Evolutionary conservation across 2,888 invertebrate genomes (phyloP), one percentile per base, ranked within the genome.

Genomic region (Diaperis boleti): DNA sequence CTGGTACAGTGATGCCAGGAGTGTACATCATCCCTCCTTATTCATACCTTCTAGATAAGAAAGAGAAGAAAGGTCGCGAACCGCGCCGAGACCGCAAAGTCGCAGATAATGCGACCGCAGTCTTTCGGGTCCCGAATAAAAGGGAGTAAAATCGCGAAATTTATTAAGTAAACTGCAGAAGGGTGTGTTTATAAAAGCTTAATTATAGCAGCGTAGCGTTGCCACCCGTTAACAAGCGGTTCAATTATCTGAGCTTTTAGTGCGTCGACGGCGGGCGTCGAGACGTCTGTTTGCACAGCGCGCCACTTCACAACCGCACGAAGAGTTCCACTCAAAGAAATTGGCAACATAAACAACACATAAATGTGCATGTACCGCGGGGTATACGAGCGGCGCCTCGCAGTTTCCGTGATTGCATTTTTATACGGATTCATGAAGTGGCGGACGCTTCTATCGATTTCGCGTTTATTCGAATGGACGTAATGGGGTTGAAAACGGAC

Each of bases 201-300:
- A 70, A 70, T 70, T 70, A 69, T 68, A 59, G 65, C 62, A 59
- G 67, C 60, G 56, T 55, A 65, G 62, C 65, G 65, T 67, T 61
- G 65, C 65, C 69, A 59, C 64, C 63, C 64, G 65, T 68, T 68
- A 69, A 68, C 70, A 66, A 70, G 72, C 67, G 67, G 69, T 72
- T 70, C 70, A 72, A 70, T 72, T 71, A 71, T 68, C 68, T 66
- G 47, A 67, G 70, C 68, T 67, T 69, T 66, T 69, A 66, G 67
- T 68, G 69, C 69, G 69, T 71, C 69, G 62, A 66, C 66, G 63
- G 64, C 67, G 64, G 63, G 64, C 67, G 64, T 66, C 61, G 65
- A 59, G 65, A 69, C 67, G 64, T 33, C 65, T 69, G 64, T 69
- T 69, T 69, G 60, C 42, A 52, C 65, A 67, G 54, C 56, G 65